phyloP scores from a whole-genome alignment of 2,113 vertebrate genomes.

The Oryzias woworae region DNA sequence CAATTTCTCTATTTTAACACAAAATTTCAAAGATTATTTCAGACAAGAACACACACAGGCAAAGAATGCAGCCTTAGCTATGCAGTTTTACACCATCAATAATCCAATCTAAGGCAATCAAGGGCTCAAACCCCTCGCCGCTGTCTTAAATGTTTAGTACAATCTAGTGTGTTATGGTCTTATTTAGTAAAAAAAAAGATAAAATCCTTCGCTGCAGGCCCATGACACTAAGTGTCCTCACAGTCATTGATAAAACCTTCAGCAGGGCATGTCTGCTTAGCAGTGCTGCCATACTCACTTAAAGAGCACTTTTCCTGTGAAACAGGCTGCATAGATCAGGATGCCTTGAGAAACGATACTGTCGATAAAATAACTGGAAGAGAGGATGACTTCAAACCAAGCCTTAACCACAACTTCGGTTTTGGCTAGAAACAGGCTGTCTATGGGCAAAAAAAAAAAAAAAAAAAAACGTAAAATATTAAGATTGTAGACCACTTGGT shows the following conservation, averaged over 20 bases:
- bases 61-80: not conserved
- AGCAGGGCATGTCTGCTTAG: slow-evolving; percentile 22
- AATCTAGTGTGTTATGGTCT: slow-evolving; percentile 20
- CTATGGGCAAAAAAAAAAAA: too few relatives aligned
- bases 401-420: too few relatives aligned
- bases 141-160: slow-evolving; percentile 8
- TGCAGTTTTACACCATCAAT: slow-evolving; percentile 8
- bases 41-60: too few relatives aligned
- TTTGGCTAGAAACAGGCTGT: too few relatives aligned
- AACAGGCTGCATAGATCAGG: slow-evolving; percentile 24
- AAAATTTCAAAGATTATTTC: not conserved
- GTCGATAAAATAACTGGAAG: slow-evolving; percentile 1
- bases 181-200: slow-evolving; percentile 21
- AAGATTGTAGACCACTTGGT: too few relatives aligned
- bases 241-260: slow-evolving; percentile 54
- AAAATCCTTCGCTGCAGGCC: slow-evolving; percentile 23
- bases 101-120: slow-evolving; percentile 26
- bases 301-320: slow-evolving; percentile 20
- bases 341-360: slow-evolving; percentile 12
- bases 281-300: slow-evolving; percentile 22
- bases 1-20: slow-evolving; percentile 1
- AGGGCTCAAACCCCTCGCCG: not conserved
- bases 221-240: slow-evolving; percentile 29
- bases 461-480: too few relatives aligned
- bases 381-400: too few relatives aligned